Percentiles rank a stretch among this genome's conserved stretches.
Conservation (phyloP, 1,140 invertebrate genomes). For the Drosophila santomea region DNA sequence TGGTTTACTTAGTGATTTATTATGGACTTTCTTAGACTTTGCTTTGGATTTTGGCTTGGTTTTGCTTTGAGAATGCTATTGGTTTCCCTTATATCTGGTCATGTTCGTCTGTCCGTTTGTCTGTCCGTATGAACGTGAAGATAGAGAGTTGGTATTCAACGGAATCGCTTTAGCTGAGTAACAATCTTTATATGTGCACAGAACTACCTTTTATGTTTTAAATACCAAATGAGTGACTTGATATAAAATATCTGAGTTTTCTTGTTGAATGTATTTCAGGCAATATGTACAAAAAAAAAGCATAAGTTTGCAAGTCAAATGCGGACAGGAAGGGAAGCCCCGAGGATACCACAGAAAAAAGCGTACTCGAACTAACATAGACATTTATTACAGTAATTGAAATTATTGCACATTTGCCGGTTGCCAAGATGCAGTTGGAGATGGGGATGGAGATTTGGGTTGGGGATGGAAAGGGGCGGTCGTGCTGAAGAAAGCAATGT, state of each 20-base stretch:
- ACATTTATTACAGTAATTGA: slow-evolving; percentile 84
- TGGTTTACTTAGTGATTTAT: too few species aligned
- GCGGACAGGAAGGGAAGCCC: neutral
- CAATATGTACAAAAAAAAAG: slow-evolving; percentile 31
- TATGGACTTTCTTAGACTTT: too few species aligned
- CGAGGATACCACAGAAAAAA: slow-evolving; percentile 10
- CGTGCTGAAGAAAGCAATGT: slow-evolving; percentile 34
- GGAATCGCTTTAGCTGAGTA: too few species aligned
- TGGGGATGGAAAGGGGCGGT: neutral
- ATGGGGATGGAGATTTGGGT: slow-evolving; percentile 3
- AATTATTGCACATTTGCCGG: slow-evolving; percentile 83
- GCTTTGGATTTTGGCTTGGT: too few species aligned
- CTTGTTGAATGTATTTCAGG: slow-evolving; percentile 40
- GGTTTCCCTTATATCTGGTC: too few species aligned
- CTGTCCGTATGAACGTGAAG: too few species aligned
- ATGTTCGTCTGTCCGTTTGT: too few species aligned
- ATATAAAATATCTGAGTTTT: slow-evolving; percentile 2
- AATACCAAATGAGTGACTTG: too few species aligned
- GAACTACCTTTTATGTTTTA: too few species aligned
- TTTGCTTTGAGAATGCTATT: too few species aligned
- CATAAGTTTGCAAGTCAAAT: slow-evolving; percentile 69
- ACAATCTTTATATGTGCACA: too few species aligned
- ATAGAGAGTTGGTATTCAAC: too few species aligned
- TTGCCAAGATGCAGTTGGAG: slow-evolving; percentile 50
- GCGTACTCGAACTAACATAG: slow-evolving; percentile 62